These are phyloP conservation scores for Kradibia gibbosae DNA, from an alignment of 1,140 invertebrate species.

Conservation along the genomic window DNA sequence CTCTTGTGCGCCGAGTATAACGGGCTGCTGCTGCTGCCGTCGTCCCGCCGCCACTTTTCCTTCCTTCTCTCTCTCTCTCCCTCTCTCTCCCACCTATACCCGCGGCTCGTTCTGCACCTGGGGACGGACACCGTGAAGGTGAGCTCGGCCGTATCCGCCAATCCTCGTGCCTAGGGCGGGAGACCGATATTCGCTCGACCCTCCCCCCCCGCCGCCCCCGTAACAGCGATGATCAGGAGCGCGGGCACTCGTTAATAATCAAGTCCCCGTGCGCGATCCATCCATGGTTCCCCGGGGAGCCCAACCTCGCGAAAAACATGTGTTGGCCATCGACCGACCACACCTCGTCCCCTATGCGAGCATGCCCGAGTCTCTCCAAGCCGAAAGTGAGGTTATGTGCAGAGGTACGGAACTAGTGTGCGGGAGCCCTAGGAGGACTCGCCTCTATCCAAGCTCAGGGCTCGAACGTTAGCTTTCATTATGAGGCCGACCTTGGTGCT, in stretches of 20 bases:
- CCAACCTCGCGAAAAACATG: conserved; percentile 14
- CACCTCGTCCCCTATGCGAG: background rate
- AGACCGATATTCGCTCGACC: too few relatives aligned
- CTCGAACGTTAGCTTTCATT: too few relatives aligned
- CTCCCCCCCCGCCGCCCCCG: background rate
- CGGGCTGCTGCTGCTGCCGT: conserved; percentile 34
- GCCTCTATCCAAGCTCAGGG: too few relatives aligned
- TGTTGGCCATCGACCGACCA: background rate
- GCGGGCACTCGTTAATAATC: background rate
- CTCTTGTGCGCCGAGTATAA: conserved; percentile 23
- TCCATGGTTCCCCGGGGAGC: conserved; percentile 10
- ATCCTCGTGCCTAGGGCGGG: background rate
- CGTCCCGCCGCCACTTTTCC: background rate
- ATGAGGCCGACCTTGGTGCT: background rate
- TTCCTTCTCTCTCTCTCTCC: conserved; percentile 2
- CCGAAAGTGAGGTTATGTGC: conserved; percentile 19
- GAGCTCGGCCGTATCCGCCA: conserved; percentile 6
- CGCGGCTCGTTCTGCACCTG: conserved; percentile 44
- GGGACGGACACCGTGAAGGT: conserved; percentile 50
- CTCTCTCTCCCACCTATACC: conserved; percentile 11
- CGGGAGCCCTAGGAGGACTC: too few relatives aligned
- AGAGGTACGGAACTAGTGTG: background rate
- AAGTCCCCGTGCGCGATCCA: too few relatives aligned
- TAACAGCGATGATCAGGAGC: background rate
- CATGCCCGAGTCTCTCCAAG: background rate